Percentiles rank a stretch among this genome's conserved stretches.
Conservation (phyloP, 2,888 invertebrate genomes). For the Pammene fasciana region DNA sequence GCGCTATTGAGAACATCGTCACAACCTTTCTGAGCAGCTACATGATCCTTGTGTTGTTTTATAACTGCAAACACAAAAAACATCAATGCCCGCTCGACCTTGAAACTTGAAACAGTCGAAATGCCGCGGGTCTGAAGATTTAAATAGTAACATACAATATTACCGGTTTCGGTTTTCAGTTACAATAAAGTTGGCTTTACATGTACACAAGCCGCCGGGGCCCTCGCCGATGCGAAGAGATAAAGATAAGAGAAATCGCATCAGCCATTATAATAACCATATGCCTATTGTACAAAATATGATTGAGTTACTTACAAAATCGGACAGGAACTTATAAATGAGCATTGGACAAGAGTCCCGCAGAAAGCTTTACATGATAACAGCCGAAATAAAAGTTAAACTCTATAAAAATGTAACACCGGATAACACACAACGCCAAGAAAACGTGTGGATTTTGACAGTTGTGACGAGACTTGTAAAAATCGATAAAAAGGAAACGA, state of each 20-base stretch:
- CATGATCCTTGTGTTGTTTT: constrained; percentile 62
- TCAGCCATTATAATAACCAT: constrained; percentile 53
- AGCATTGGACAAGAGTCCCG: constrained; percentile 59
- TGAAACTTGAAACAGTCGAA: constrained; percentile 39
- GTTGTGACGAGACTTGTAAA: constrained; percentile 43
- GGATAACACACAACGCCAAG: constrained; percentile 81
- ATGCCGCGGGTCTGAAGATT: constrained; percentile 17
- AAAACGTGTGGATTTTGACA: constrained; percentile 78
- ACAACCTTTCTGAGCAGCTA: constrained; percentile 60
- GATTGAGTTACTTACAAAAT: constrained; percentile 64
- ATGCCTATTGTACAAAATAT: constrained; percentile 39
- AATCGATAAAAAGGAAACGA: constrained; percentile 33
- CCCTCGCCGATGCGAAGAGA: constrained; percentile 5
- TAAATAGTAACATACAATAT: neutral
- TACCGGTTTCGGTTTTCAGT: neutral
- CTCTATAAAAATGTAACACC: constrained; percentile 72
- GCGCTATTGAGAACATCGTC: constrained; percentile 69
- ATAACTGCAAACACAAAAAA: constrained; percentile 59
- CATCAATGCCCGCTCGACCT: constrained; percentile 36
- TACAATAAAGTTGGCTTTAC: neutral
- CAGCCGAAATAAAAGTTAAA: constrained; percentile 67
- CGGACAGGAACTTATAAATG: constrained; percentile 62
- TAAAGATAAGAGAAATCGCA: constrained; percentile 59
- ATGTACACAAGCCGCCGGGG: constrained; percentile 3
- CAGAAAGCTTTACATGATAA: constrained; percentile 74